Percentiles rank a stretch among this genome's conserved stretches.
phyloP scores from a whole-genome alignment of 2,113 vertebrate species.

The Gavialis gangeticus region DNA sequence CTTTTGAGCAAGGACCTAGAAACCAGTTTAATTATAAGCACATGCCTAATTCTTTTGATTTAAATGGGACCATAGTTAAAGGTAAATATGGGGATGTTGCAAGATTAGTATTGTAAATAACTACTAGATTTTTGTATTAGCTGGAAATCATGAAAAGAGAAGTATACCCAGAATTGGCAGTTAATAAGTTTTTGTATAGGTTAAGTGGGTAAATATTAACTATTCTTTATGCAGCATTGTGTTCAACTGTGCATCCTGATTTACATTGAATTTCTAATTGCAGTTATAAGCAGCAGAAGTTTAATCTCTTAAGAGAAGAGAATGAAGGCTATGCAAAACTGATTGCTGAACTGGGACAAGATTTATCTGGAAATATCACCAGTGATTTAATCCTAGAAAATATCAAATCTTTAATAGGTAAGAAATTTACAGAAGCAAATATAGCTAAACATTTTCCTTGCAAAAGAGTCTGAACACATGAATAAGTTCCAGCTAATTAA shows the following conservation, averaged over 20 bases:
- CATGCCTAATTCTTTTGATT: neutral
- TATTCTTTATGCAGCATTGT: neutral
- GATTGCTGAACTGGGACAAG: constrained; percentile 97
- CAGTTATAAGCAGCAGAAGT: constrained; percentile 99
- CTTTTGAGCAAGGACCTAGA: neutral
- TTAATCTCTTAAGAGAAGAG: constrained; percentile 97
- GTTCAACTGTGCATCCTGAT: neutral
- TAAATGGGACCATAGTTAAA: neutral
- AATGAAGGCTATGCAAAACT: constrained; percentile 98
- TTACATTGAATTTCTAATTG: constrained; percentile 64
- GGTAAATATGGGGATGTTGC: neutral
- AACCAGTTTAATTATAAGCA: neutral
- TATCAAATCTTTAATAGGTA: constrained; percentile 99
- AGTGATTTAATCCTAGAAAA: constrained; percentile 96
- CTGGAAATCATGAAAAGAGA: neutral
- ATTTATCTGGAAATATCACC: constrained; percentile 93
- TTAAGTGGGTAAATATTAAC: neutral
- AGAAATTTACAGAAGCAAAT: neutral
- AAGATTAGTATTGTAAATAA: neutral
- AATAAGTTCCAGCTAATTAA: too few relatives aligned
- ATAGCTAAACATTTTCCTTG: neutral
- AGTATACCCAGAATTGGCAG: neutral
- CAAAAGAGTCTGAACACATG: too few relatives aligned
- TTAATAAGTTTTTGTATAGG: neutral
- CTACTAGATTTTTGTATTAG: neutral